Conservation (phyloP, 37 sponge, comb jelly and placozoan species). For the Lycopodina hypogea region DNA sequence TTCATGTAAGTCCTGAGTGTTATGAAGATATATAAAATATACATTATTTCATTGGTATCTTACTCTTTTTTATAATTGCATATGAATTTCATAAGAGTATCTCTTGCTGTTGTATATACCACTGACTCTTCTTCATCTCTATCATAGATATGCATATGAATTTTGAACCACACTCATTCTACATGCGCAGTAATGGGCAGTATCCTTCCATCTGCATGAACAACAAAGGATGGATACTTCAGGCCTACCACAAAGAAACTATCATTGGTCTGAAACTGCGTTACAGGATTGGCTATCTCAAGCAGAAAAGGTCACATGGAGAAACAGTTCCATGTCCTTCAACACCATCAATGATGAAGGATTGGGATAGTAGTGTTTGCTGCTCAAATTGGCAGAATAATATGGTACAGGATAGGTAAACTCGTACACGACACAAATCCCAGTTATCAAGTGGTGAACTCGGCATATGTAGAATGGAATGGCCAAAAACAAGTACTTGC, state of each 20-base stretch:
- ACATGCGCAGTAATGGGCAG: not conserved
- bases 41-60: too few relatives aligned
- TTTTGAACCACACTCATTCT: not conserved
- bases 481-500: not conserved
- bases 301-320: not conserved
- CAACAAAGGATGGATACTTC: slow-evolving; percentile 5
- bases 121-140: not conserved
- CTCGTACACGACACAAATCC: not conserved
- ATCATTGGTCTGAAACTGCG: not conserved
- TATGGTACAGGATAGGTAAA: not conserved
- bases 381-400: not conserved
- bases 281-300: slow-evolving; percentile 2
- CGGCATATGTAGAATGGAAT: not conserved
- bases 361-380: slow-evolving; percentile 1
- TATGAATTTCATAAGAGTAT: too few relatives aligned
- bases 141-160: not conserved
- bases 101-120: too few relatives aligned
- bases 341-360: not conserved
- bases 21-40: too few relatives aligned
- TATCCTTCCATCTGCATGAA: slow-evolving; percentile 14
- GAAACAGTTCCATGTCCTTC: not conserved
- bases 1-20: too few relatives aligned
- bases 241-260: slow-evolving; percentile 11
- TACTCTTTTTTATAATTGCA: too few relatives aligned
- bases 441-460: not conserved